phyloP scores from a whole-genome alignment of 2,113 vertebrate species.

The Struthidea cinerea region DNA sequence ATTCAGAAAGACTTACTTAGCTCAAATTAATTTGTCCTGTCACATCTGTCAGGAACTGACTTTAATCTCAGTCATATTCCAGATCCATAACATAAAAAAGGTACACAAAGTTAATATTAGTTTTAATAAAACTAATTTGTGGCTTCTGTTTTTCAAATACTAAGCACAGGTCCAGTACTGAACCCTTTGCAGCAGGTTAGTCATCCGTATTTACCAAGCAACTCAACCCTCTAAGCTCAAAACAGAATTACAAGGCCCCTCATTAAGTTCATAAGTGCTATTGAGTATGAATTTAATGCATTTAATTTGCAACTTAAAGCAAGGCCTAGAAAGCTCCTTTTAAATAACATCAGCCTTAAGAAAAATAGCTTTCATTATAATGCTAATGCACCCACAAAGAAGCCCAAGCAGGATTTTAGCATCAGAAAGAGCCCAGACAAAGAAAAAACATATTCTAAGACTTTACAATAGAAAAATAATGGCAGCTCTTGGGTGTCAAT shows the following conservation, averaged over 20 bases:
- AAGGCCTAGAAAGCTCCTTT: background rate
- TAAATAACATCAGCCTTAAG: background rate
- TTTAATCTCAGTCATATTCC: background rate
- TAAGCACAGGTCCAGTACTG: background rate
- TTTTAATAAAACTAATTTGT: background rate
- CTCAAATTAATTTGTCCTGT: background rate
- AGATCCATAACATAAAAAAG: background rate
- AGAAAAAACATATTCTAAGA: background rate
- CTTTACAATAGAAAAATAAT: background rate
- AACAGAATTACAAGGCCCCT: background rate
- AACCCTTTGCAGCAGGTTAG: background rate
- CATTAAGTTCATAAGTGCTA: background rate
- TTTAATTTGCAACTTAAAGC: slow-evolving; percentile 29
- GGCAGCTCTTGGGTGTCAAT: background rate
- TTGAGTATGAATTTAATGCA: background rate
- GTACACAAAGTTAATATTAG: background rate
- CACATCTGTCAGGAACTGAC: background rate
- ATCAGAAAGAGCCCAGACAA: background rate
- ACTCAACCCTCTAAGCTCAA: background rate
- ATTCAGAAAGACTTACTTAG: background rate
- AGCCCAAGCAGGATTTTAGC: background rate
- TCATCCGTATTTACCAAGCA: background rate
- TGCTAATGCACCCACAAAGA: background rate
- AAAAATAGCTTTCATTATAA: background rate
- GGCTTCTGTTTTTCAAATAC: background rate